Base-by-base conservation (phyloP, 2,888 invertebrate species). In the Megamerina dolium region DNA sequence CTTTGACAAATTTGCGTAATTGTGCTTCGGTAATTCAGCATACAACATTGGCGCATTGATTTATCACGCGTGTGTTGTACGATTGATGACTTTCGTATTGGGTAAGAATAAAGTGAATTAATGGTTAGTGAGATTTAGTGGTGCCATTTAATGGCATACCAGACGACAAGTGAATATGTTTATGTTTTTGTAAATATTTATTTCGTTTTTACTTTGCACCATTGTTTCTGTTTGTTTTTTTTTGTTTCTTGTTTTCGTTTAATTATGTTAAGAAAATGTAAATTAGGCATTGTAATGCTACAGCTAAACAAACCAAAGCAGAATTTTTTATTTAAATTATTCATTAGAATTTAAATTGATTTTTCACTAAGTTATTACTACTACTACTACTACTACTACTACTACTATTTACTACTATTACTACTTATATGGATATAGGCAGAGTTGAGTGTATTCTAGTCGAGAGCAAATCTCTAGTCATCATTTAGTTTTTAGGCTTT, bases 21-120 rank as follows among this genome's bases (percentile, higher is more conserved):
- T 72, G 72, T 45, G 66, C 72, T 36, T 72, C 72, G n/a, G 72
- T 72, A 52, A 72, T 72, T 41, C 69, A 70, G 50, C 72, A 72
- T 54, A 72, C 72, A 30, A 72, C 72, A 30, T 62, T 70, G 51
- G 68, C 67, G 29, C 65, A 65, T 36, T 65, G 51, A 57, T 43
- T 37, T 13, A 18, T n/a, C 21, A 16, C 14, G 20, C 20, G 18
- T 3, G 32, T 14, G 32, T n/a, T 12, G 27, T 8, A 41, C 37
- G 16, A 41, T 47, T 42, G 26, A 10, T 16, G 3, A 20, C 27
- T 37, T 26, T 18, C 30, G 14, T 30, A 8, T 10, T 33, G 10
- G 8, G 37, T 45, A 39, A 34, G 29, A 23, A 14, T 12, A 38
- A 32, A 39, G 29, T 37, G 19, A n/a, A n/a, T 44, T 16, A 40